Evolutionary conservation across 2,797 vertebrate genomes (phyloP).

Genomic region (Lophius americanus): DNA sequence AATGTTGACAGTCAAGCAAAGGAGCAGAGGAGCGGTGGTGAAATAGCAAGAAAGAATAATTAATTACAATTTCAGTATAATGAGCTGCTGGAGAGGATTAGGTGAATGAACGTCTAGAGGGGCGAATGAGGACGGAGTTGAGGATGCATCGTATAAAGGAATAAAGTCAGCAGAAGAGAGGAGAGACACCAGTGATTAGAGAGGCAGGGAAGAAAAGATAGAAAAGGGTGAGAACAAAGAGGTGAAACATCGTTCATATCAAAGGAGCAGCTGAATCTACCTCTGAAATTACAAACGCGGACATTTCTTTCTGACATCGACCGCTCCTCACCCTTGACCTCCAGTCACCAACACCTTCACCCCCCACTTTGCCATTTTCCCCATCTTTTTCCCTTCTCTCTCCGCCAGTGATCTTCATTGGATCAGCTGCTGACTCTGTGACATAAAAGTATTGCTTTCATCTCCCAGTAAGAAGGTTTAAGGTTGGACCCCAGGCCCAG

Average conservation of each 20-base stretch:
- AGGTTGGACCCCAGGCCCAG: too few relatives aligned
- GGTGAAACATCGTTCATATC: slow-evolving; percentile 3
- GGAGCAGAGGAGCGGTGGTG: not conserved
- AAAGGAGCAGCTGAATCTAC: too few relatives aligned
- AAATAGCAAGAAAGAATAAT: slow-evolving; percentile 9
- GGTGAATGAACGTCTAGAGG: slow-evolving; percentile 42
- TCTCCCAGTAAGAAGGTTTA: too few relatives aligned
- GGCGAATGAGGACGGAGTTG: slow-evolving; percentile 2
- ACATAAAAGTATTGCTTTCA: too few relatives aligned
- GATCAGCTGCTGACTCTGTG: too few relatives aligned
- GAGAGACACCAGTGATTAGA: not conserved
- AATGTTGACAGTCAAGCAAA: not conserved
- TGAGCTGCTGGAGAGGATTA: slow-evolving; percentile 24
- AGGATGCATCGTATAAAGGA: not conserved
- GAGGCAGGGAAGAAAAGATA: slow-evolving; percentile 1
- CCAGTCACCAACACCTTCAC: too few relatives aligned
- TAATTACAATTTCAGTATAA: slow-evolving; percentile 24
- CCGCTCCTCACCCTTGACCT: too few relatives aligned
- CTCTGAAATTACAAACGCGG: not conserved
- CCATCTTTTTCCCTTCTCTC: too few relatives aligned
- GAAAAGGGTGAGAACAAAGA: slow-evolving; percentile 19
- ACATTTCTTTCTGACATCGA: too few relatives aligned
- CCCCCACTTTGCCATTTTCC: too few relatives aligned
- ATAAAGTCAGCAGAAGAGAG: slow-evolving; percentile 3
- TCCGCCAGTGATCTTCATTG: too few relatives aligned